These are phyloP conservation scores for Ptilodon capucinus DNA, from an alignment of 2,888 invertebrate species.

Conservation along the genomic window DNA sequence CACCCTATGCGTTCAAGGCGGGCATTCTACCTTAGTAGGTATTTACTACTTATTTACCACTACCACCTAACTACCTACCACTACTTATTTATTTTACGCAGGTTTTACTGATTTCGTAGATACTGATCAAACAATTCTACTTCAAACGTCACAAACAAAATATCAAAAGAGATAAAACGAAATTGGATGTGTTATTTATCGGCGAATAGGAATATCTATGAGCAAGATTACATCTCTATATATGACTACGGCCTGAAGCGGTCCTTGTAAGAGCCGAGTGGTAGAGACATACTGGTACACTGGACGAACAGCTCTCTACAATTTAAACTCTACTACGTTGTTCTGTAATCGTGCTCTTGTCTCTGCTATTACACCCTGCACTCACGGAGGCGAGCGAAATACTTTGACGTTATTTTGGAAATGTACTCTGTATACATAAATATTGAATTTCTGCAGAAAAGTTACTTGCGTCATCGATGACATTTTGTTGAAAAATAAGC, in stretches of 20 bases:
- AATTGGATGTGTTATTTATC: not conserved
- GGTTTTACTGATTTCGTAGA: not conserved
- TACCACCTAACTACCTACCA: not conserved
- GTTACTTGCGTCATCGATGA: too few relatives aligned
- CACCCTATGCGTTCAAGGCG: too few relatives aligned
- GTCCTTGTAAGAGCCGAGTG: slow-evolving; percentile 1
- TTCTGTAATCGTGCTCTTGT: slow-evolving; percentile 63
- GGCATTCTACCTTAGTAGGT: too few relatives aligned
- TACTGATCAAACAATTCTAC: not conserved
- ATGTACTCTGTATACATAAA: too few relatives aligned
- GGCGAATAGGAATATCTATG: not conserved
- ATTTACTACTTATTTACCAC: too few relatives aligned
- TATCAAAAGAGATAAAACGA: not conserved
- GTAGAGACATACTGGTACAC: slow-evolving; percentile 2
- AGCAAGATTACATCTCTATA: not conserved
- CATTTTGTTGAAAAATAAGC: too few relatives aligned
- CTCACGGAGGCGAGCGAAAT: too few relatives aligned
- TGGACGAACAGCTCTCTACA: slow-evolving; percentile 40
- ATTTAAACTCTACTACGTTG: slow-evolving; percentile 41
- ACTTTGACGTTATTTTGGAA: too few relatives aligned
- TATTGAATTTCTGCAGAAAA: too few relatives aligned
- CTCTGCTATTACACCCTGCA: too few relatives aligned
- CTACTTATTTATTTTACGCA: not conserved
- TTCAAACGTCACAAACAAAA: not conserved
- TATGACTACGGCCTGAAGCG: not conserved